Evolutionary conservation across 2,888 invertebrate genomes (phyloP), one percentile per base, ranked within the genome.

Genomic region (Eutolmus rufibarbis): DNA sequence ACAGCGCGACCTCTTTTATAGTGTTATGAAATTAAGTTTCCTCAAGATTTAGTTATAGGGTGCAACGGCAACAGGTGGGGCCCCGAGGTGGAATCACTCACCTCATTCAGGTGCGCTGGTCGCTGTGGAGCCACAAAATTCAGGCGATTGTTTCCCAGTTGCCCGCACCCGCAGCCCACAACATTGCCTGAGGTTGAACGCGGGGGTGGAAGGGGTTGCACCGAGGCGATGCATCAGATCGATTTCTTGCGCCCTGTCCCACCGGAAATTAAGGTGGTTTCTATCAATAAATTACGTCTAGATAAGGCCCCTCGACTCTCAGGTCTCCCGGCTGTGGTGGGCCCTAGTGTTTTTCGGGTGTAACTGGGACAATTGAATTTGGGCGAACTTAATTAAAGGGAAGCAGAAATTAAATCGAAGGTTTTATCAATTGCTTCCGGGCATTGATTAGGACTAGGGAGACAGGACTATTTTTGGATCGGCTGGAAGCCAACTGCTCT

Each of bases 21-120:
- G 79, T 28, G 79, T 51, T 79, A 79, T 51, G 79, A 28, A 79
- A 79, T 79, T 79, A 79, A 51, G 51, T 79, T 79, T 79, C n/a
- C 51, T 16, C 23, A 28, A 79, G 66, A 79, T 79, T 79, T 51
- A 51, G 51, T 79, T 51, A 40, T 12, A 79, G 28, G 31, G 7
- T 19, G 19, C n/a, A 19, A 1, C 8, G 28, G 79, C 51, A 79
- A 79, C 79, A 79, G 79, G 79, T 79, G 51, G 51, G 28, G 7
- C 31, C 12, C 3, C 23, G 19, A 16, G 28, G 14, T 14, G 79
- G 46, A n/a, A 78, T 66, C 28, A 66, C 23, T 66, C 66, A 23
- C 28, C 12, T 66, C 28, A 66, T 14, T 66, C 66, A 66, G 12
- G 23, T 66, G 66, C 5, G n/a, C 8, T 56, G 56, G 51, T 51